Evolutionary conservation across 2,113 vertebrate species (phyloP).

Genomic region (Mastomys coucha): DNA sequence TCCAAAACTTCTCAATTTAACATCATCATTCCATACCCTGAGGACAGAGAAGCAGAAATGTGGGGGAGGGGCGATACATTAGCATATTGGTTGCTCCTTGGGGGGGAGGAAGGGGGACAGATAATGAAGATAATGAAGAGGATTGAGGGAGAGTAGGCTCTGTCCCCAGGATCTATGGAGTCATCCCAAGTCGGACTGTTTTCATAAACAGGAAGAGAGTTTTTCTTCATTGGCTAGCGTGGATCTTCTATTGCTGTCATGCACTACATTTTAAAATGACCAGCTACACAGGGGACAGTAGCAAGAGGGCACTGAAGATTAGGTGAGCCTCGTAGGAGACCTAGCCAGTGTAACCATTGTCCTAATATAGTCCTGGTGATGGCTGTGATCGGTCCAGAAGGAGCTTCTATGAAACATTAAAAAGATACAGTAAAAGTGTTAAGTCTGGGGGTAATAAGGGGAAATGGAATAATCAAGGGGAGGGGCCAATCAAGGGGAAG

Average conservation of each 20-base stretch:
- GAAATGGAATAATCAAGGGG: not conserved
- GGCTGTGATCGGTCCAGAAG: not conserved
- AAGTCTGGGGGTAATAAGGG: not conserved
- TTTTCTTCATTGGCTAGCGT: not conserved
- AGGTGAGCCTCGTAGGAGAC: not conserved
- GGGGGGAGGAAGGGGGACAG: fast-evolving
- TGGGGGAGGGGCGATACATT: fast-evolving
- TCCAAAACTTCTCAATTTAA: not conserved
- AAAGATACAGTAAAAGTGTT: not conserved
- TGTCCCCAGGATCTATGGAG: not conserved
- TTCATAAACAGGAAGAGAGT: not conserved
- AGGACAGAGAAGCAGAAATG: not conserved
- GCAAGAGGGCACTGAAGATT: not conserved
- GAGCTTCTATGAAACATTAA: not conserved
- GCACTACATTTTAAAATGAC: not conserved
- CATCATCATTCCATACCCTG: not conserved
- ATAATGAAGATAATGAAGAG: no score
- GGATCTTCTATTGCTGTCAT: no score
- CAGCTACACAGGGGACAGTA: not conserved
- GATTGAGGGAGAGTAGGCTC: no score
- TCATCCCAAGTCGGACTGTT: not conserved
- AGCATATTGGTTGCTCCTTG: not conserved
- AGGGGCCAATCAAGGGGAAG: not conserved
- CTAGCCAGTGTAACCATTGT: not conserved
- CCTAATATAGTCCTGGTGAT: not conserved